These are phyloP conservation scores for Nanorana parkeri DNA, from an alignment of 2,113 vertebrate genomes.

Conservation along the genomic window DNA sequence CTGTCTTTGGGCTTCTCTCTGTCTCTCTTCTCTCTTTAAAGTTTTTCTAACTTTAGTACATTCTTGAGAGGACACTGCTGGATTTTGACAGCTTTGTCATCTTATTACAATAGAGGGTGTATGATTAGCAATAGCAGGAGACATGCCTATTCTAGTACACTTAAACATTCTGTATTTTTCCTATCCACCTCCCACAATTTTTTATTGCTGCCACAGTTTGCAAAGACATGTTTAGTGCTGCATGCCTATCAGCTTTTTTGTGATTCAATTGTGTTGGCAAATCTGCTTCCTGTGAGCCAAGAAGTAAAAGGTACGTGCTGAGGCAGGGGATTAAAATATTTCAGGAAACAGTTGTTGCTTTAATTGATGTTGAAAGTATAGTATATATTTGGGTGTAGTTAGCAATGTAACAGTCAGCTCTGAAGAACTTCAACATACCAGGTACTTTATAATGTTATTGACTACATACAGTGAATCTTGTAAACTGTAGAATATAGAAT, in stretches of 20 bases:
- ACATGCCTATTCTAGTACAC: too few species aligned
- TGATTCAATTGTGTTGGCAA: not conserved
- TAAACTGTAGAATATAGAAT: not conserved
- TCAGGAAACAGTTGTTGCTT: not conserved
- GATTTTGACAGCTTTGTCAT: too few species aligned
- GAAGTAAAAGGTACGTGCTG: not conserved
- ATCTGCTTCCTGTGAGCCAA: not conserved
- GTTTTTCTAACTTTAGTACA: too few species aligned
- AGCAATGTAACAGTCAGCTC: not conserved
- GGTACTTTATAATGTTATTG: not conserved
- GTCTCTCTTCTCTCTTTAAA: too few species aligned
- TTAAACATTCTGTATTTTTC: too few species aligned
- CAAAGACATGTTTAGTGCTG: not conserved
- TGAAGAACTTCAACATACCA: not conserved
- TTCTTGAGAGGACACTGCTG: too few species aligned
- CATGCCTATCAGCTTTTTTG: too few species aligned
- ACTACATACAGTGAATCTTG: not conserved
- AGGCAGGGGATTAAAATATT: not conserved
- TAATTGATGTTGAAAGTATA: not conserved
- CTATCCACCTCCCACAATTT: too few species aligned
- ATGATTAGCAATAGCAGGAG: too few species aligned
- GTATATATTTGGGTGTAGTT: not conserved
- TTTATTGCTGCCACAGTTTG: not conserved
- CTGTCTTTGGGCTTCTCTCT: too few species aligned
- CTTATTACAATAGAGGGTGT: too few species aligned